Evolutionary conservation across 2,113 vertebrate species (phyloP), one percentile per base, ranked within the genome.

Genomic region (Albula goreensis): DNA sequence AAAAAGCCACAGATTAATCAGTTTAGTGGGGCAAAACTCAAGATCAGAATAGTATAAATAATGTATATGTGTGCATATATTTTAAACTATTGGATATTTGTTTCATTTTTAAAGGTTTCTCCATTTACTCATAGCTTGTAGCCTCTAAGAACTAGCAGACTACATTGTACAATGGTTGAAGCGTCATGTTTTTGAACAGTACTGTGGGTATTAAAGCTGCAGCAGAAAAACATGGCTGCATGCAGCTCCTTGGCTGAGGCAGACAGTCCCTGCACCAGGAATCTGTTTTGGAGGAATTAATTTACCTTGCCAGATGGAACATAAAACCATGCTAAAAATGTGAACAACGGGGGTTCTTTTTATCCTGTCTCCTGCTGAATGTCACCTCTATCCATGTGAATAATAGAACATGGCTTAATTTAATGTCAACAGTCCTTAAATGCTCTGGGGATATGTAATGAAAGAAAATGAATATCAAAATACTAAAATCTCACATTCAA

Each of bases 341-440:
- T 51, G 17, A 81, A 81, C 80, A 81, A 81, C 11, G 22, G 80
- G 80, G 80, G 80, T n/a, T 52, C 19, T 9, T 48, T 82, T 82
- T 70, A 86, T 82, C 80, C 50, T 22, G 50, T 60, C 50, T 4
- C 80, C 85, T 70, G 80, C 85, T 86, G 85, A 86, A 66, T 81
- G 85, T 81, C 60, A 17, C 79, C 57, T 52, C 49, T 70, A 25
- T 70, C 5, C 48, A 66, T 8, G 49, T 48, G 50, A 70, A 63
- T 81, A 25, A 15, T 66, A 31, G 57, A 56, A 31, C 12, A 56
- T 41, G 70, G 70, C 70, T 31, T 74, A 6, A 74, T 74, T 74
- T 74, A 4, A n/a, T 74, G n/a, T 31, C n/a, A 22, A 31, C 70
- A 4, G 8, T 31, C 22, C 70, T 74, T 31, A 25, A 4, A 22